These are phyloP conservation scores for Myiagra hebetior DNA, from an alignment of 2,113 vertebrate species.

Conservation along the genomic window DNA sequence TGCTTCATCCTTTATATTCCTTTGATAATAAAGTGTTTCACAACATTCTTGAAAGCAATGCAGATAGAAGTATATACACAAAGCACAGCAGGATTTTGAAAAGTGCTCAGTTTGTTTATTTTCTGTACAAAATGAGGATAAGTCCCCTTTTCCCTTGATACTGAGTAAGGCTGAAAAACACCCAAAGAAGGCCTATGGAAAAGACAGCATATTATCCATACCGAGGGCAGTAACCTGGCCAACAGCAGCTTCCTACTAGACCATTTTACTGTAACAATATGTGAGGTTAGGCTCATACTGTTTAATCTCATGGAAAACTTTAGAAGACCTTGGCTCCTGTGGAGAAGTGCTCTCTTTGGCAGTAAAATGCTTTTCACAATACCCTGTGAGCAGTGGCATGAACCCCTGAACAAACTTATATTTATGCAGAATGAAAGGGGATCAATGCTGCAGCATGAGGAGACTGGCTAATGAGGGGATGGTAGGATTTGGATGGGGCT, in stretches of 20 bases:
- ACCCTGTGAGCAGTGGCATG: background rate
- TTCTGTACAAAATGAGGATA: background rate
- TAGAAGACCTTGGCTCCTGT: background rate
- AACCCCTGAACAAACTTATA: background rate
- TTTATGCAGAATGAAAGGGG: background rate
- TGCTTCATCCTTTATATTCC: background rate
- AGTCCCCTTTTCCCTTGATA: background rate
- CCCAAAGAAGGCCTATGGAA: background rate
- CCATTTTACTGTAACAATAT: background rate
- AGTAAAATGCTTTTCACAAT: background rate
- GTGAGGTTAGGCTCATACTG: background rate
- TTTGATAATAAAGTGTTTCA: background rate
- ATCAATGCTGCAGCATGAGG: fast-evolving
- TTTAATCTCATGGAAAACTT: background rate
- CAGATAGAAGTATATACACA: background rate
- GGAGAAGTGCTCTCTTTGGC: background rate
- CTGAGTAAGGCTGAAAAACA: background rate
- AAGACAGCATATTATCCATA: background rate
- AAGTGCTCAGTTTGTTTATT: background rate
- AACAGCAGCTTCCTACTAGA: background rate
- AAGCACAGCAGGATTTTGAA: background rate
- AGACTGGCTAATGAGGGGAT: background rate
- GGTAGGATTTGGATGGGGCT: background rate
- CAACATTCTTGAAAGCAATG: background rate
- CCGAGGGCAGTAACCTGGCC: background rate